Evolutionary conservation across 2,113 vertebrate species (phyloP).

Genomic region (Lampris incognitus): DNA sequence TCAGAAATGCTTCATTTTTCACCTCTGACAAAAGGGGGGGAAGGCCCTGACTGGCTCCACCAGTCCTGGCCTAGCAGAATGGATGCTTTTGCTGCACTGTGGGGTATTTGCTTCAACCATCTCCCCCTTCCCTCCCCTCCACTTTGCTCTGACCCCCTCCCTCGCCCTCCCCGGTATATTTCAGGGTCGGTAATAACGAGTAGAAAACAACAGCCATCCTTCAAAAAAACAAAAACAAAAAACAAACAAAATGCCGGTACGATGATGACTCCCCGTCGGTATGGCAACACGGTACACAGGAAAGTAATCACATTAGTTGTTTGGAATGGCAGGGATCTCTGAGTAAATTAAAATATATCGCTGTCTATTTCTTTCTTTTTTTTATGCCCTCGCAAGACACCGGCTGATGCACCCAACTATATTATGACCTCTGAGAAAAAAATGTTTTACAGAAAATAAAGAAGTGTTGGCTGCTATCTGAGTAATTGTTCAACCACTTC

Average conservation of each 20-base stretch:
- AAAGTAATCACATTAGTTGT: conserved; percentile 59
- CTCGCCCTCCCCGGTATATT: conserved; percentile 56
- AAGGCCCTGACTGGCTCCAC: conserved; percentile 56
- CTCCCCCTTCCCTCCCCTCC: conserved; percentile 28
- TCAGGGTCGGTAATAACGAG: conserved; percentile 66
- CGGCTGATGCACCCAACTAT: neutral
- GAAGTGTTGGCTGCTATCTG: neutral
- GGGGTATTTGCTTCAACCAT: conserved; percentile 61
- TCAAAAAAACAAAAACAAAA: conserved; percentile 37
- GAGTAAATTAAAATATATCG: conserved; percentile 61
- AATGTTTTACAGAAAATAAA: conserved; percentile 9
- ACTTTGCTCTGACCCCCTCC: conserved; percentile 32
- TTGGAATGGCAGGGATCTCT: conserved; percentile 26
- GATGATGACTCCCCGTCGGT: conserved; percentile 8
- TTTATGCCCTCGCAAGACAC: neutral
- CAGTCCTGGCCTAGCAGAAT: conserved; percentile 58
- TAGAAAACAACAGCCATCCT: conserved; percentile 70
- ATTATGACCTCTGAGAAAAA: neutral
- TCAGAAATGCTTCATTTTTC: conserved; percentile 74
- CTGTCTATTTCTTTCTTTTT: neutral
- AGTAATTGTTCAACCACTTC: too few relatives aligned
- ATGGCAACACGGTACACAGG: conserved; percentile 41
- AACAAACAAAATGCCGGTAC: neutral
- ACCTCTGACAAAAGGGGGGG: conserved; percentile 69
- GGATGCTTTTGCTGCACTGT: conserved; percentile 49